Evolutionary conservation across 1,140 invertebrate species (phyloP).

Genomic region (Chironomus tepperi): DNA sequence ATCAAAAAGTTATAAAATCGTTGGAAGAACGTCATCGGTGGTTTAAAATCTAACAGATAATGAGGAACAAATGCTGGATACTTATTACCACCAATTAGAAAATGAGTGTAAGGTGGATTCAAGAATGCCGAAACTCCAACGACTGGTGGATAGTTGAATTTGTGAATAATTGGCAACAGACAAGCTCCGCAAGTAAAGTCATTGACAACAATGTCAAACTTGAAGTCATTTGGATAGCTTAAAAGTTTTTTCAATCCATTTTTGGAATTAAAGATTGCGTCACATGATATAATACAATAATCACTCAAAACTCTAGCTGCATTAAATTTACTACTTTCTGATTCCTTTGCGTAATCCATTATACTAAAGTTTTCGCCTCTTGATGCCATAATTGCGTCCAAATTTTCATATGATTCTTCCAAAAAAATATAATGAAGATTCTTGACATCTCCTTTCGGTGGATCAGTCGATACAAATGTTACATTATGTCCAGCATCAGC

Average conservation of each 20-base stretch:
- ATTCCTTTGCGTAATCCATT: not conserved
- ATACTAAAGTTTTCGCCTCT: not conserved
- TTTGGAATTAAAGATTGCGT: not conserved
- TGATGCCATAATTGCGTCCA: not conserved
- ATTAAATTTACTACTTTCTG: not conserved
- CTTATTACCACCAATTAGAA: not conserved
- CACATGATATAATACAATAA: not conserved
- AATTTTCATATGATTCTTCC: not conserved
- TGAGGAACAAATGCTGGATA: conserved; percentile 20
- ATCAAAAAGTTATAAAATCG: conserved; percentile 3
- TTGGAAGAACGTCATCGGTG: conserved; percentile 16
- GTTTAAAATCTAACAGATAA: not conserved
- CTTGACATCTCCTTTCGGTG: not conserved
- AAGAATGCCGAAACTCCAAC: not conserved
- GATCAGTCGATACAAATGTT: not conserved
- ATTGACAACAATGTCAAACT: conserved; percentile 15
- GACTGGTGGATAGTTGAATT: conserved; percentile 25
- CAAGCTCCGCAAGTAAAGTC: conserved; percentile 23
- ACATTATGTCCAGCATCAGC: not conserved
- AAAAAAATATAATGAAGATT: conserved; percentile 14
- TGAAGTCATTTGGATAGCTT: conserved; percentile 25
- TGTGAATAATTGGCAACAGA: not conserved
- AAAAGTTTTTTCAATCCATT: conserved; percentile 4
- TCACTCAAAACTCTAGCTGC: not conserved
- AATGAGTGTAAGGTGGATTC: not conserved